Conservation (phyloP, 53 echinoderm and acorn worm species). For the Astropecten irregularis region DNA sequence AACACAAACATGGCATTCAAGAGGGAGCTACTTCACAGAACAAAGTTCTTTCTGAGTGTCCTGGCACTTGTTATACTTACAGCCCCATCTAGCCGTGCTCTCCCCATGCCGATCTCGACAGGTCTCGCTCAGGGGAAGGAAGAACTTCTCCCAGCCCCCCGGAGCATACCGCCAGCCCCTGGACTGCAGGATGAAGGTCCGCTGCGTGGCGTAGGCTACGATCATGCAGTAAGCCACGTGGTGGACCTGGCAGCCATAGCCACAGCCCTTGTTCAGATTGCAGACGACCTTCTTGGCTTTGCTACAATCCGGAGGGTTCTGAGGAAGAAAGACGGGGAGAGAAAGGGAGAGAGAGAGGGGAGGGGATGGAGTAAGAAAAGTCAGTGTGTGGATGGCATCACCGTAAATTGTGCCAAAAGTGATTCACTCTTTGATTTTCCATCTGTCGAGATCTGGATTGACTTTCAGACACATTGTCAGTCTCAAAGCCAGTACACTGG, state of each 20-base stretch:
- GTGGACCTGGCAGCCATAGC: constrained; percentile 96
- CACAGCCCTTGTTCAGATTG: constrained; percentile 92
- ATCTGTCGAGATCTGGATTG: background rate
- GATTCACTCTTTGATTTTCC: no score
- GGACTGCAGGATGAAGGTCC: constrained; percentile 88
- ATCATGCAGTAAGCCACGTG: constrained; percentile 95
- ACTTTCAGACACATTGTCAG: no score
- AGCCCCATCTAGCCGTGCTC: constrained; percentile 77
- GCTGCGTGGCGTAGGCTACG: constrained; percentile 87
- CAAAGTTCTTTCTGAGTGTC: background rate
- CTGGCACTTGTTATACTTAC: constrained; percentile 65
- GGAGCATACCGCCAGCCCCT: constrained; percentile 92
- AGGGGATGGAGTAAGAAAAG: no score
- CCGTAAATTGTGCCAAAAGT: no score
- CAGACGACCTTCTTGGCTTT: constrained; percentile 94
- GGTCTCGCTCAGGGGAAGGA: constrained; percentile 85
- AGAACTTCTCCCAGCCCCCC: constrained; percentile 97
- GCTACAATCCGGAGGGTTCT: constrained; percentile 93
- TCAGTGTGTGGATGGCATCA: no score
- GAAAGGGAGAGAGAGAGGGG: background rate
- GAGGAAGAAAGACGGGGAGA: background rate
- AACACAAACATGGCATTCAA: no score
- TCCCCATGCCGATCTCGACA: constrained; percentile 75
- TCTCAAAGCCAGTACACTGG: no score
- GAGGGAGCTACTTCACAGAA: no score